A percentile compares a stretch with the other conserved stretches of the same genome.
Conservation (phyloP, 2,797 vertebrate species). For the Eulemur coronatus region DNA sequence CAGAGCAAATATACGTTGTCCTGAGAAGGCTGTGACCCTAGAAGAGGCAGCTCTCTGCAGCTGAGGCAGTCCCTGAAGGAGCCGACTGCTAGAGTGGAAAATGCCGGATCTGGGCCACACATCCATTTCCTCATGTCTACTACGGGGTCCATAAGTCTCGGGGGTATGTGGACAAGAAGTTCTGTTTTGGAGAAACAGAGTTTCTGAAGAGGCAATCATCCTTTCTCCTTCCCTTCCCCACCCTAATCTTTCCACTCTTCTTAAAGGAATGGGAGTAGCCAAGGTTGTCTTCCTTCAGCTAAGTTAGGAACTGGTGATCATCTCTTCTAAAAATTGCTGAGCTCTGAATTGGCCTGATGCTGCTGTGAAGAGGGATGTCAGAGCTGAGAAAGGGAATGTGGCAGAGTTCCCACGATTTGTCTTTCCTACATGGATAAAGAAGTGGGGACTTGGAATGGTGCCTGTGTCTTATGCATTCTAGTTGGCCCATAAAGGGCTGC, state of each 20-base stretch:
- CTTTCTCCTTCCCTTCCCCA: neutral
- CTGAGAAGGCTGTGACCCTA: neutral
- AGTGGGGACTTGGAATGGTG: neutral
- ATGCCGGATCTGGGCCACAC: neutral
- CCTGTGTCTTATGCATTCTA: neutral
- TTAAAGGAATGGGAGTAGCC: neutral
- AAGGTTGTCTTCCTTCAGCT: neutral
- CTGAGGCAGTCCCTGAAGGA: neutral
- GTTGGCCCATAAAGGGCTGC: neutral
- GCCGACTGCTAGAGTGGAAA: neutral
- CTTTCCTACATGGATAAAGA: neutral
- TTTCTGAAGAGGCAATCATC: neutral
- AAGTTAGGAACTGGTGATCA: neutral
- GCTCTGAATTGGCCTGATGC: neutral
- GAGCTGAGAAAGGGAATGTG: neutral
- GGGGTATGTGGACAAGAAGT: neutral
- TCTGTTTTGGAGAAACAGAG: neutral
- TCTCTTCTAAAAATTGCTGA: neutral
- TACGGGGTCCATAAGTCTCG: fast-evolving
- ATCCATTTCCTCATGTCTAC: neutral
- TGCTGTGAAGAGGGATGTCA: neutral
- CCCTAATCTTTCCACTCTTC: neutral
- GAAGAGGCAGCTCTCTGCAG: neutral
- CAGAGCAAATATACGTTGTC: neutral
- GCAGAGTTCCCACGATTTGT: neutral